Conservation (phyloP, 2,113 vertebrate species). For the Gracilinanus agilis region DNA sequence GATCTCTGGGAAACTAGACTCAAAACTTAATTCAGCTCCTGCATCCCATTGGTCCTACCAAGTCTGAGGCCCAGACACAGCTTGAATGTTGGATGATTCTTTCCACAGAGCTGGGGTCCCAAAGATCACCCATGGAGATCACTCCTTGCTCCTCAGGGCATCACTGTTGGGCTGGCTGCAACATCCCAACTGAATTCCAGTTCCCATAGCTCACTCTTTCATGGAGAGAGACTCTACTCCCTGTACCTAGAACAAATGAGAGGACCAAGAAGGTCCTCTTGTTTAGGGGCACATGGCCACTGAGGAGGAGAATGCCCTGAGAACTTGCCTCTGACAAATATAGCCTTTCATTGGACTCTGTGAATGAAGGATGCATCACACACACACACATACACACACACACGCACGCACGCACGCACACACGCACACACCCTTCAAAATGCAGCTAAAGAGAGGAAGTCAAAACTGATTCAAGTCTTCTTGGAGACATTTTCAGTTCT, state of each 20-base stretch:
- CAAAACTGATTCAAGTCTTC: not conserved
- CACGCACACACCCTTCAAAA: too few species aligned
- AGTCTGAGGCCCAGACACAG: too few species aligned
- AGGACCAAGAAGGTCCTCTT: not conserved
- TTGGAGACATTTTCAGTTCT: not conserved
- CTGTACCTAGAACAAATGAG: not conserved
- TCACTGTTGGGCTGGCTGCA: not conserved
- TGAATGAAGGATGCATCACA: not conserved
- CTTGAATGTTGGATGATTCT: not conserved
- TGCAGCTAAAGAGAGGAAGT: too few species aligned
- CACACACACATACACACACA: not conserved
- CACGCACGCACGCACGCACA: too few species aligned
- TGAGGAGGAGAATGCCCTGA: not conserved
- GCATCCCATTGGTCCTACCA: not conserved
- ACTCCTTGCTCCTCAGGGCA: not conserved
- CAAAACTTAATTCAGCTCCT: not conserved
- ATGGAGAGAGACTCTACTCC: not conserved
- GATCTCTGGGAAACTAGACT: not conserved
- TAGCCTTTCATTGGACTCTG: not conserved
- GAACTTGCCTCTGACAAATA: not conserved
- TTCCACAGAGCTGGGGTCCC: not conserved
- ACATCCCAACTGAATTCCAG: not conserved
- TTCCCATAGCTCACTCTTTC: not conserved
- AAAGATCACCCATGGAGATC: not conserved
- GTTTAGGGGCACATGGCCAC: not conserved